Evolutionary conservation across 2,113 vertebrate genomes (phyloP), one percentile per base, ranked within the genome.

Genomic region (Bubo bubo): DNA sequence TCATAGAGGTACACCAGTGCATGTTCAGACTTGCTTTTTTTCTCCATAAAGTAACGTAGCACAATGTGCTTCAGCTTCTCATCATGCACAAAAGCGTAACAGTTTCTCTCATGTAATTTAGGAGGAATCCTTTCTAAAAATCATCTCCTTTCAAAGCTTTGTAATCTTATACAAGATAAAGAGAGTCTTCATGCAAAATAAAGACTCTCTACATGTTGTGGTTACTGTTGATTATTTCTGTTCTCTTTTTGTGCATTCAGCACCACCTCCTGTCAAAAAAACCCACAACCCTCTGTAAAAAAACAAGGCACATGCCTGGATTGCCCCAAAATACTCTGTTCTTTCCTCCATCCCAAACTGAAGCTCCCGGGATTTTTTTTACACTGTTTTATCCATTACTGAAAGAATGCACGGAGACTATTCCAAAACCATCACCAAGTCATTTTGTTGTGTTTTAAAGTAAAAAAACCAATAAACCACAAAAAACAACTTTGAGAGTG

Each of bases 1-100:
- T 83, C 81, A 94, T 84, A 81, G 47, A 70, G 37, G 22, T 22
- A 56, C 43, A 88, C 34, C 30, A 74, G 21, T 85, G 39, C 63
- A 41, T 74, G 83, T 86, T 93, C 79, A 91, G 91, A 92, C 79
- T 94, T 85, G 55, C 15, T 49, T 86, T 84, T 93, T 43, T 72
- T 16, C 53, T 68, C 64, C 81, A 72, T 52, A 83, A 27, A 60
- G n/a, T 50, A 67, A 71, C 52, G 75, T 18, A 56, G 35, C 16
- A 67, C 5, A 72, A 70, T 9, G 12, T 22, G 56, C 27, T 94
- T 47, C 59, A 55, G 27, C 49, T 64, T 68, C 45, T 71, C 37
- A 41, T n/a, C 12, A 68, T 34, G 13, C 37, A 72, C 41, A 37
- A 34, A 85, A 90, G 28, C 4, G 1, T 49, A 85, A 62, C 16